These are phyloP conservation scores for Catocala sponsa DNA, from an alignment of 2,888 invertebrate genomes.

Conservation along the genomic window DNA sequence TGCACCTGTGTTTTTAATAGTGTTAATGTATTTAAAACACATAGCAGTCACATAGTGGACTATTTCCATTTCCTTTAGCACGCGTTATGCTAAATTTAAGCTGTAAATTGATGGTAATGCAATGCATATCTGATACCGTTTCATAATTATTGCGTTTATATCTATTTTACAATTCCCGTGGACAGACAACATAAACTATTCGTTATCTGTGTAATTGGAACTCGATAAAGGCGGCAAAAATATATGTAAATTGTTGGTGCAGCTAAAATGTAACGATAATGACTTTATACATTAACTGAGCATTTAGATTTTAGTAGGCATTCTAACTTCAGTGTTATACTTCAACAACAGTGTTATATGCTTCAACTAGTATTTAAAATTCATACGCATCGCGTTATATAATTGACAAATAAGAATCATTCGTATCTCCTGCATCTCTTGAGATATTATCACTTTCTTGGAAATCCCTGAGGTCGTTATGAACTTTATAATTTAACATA, in stretches of 20 bases:
- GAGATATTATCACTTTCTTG: conserved; percentile 42
- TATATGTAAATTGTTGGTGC: conserved; percentile 42
- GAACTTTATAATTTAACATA: conserved; percentile 30
- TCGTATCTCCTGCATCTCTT: conserved; percentile 25
- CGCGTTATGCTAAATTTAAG: conserved; percentile 48
- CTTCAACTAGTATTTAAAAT: neutral
- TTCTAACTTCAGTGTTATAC: neutral
- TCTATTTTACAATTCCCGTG: conserved; percentile 46
- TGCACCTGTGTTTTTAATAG: neutral
- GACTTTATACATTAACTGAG: conserved; percentile 29
- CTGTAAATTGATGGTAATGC: conserved; percentile 48
- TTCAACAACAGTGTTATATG: conserved; percentile 1
- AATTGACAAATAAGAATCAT: conserved; percentile 26
- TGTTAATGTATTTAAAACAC: neutral
- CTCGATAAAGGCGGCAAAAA: conserved; percentile 56
- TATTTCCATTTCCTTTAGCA: conserved; percentile 51
- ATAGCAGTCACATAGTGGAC: conserved; percentile 13
- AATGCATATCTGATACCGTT: conserved; percentile 44
- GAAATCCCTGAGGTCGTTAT: conserved; percentile 41
- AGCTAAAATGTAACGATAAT: conserved; percentile 38
- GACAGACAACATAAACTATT: conserved; percentile 55
- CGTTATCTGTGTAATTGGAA: conserved; percentile 57
- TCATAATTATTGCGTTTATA: conserved; percentile 53
- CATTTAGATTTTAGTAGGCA: conserved; percentile 13
- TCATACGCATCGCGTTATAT: neutral